Evolutionary conservation across 2,113 vertebrate species (phyloP).

Genomic region (Lepidothrix coronata): DNA sequence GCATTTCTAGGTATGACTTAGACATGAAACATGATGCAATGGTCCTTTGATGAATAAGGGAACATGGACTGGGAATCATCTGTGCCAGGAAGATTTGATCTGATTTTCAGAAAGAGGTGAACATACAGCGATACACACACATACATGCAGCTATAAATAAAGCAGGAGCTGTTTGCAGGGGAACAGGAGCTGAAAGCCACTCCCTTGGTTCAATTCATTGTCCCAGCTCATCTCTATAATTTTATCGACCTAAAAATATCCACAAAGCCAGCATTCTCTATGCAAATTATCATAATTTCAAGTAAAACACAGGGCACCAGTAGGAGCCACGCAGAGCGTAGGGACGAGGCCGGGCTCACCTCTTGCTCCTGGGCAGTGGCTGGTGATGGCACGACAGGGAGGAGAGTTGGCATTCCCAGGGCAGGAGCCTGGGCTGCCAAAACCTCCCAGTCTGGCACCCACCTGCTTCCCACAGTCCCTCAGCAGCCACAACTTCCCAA

Average conservation of each 20-base stretch:
- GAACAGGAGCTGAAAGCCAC: not conserved
- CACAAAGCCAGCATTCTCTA: not conserved
- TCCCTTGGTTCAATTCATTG: constrained; percentile 29
- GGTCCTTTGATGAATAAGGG: constrained; percentile 18
- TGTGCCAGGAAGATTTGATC: constrained; percentile 9
- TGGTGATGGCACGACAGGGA: not conserved
- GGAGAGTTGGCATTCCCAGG: fast-evolving
- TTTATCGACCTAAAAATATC: constrained; percentile 44
- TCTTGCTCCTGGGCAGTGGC: not conserved
- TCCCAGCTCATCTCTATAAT: not conserved
- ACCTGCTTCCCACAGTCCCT: not conserved
- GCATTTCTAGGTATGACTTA: not conserved
- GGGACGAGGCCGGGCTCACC: not conserved
- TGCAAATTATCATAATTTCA: not conserved
- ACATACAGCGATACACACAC: not conserved
- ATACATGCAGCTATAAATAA: constrained; percentile 31
- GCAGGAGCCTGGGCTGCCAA: not conserved
- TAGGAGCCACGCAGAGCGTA: not conserved
- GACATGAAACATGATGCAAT: not conserved
- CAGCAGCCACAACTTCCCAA: not conserved
- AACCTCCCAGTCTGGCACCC: not conserved
- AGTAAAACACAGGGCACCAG: not conserved
- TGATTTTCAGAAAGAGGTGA: not conserved
- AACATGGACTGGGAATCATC: not conserved
- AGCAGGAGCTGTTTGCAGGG: not conserved